These are phyloP conservation scores for Scytalopus superciliaris DNA, from an alignment of 2,113 vertebrate genomes.

Conservation along the genomic window DNA sequence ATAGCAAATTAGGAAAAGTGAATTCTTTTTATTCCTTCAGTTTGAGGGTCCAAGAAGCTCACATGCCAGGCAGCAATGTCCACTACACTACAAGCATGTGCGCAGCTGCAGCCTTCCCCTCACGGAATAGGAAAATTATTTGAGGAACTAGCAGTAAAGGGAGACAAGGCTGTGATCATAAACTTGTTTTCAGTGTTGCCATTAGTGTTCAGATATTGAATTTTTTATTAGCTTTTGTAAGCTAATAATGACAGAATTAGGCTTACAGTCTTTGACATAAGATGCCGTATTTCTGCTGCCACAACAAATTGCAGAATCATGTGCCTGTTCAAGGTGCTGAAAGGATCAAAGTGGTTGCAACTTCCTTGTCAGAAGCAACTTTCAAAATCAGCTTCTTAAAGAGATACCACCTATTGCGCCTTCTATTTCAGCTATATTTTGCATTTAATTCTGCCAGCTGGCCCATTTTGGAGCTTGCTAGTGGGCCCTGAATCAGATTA, in stretches of 20 bases:
- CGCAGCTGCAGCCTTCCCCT: background rate
- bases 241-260: conserved; percentile 29
- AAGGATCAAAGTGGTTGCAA: conserved; percentile 28
- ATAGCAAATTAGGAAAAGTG: background rate
- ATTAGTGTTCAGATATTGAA: conserved; percentile 29
- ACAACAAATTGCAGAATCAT: background rate
- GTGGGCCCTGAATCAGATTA: background rate
- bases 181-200: background rate
- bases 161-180: background rate
- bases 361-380: background rate
- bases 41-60: background rate
- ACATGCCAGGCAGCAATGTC: background rate
- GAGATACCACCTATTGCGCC: background rate
- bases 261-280: background rate
- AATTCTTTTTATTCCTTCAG: background rate
- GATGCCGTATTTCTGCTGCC: background rate
- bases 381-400: background rate
- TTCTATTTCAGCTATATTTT: background rate
- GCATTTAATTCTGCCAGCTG: background rate
- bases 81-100: background rate
- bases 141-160: background rate
- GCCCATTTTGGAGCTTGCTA: background rate
- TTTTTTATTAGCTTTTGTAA: conserved; percentile 37
- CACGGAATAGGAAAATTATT: background rate
- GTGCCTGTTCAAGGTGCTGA: background rate